Base-by-base conservation (phyloP, 2,113 vertebrate genomes). In the Callipepla squamata region DNA sequence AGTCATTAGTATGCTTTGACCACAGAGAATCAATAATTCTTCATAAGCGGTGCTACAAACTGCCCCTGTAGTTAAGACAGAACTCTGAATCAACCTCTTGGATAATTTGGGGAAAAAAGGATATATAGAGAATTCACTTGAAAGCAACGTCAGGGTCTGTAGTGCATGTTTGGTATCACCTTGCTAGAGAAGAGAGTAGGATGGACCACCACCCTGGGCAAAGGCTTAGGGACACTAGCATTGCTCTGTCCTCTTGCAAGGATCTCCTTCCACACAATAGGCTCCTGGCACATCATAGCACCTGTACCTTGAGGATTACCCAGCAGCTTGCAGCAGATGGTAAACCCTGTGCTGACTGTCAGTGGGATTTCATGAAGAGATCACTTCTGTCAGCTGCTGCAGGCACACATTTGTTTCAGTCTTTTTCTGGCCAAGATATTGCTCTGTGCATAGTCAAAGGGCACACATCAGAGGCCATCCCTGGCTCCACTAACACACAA, bases 211-310 rank as follows among this genome's bases (percentile, higher is more conserved):
- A 47, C 12, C 9, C 6, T 47, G 63, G 34, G 10, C 6, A 34
- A 86, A 86, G 23, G 34, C 80, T 13, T 42, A 57, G n/a, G 11
- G n/a, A 8, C 53, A 42, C 13, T 17, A 15, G 7, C 25, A 61
- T 19, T 18, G 30, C 47, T 19, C 4, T 57, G 12, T 51, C 13
- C 8, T 62, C 36, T 80, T 57, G 8, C 45, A 69, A 36, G 14
- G 34, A 4, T 10, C 6, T 57, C 13, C 50, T 80, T 40, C 48
- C 26, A 21, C 23, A 11, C 11, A 77, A 12, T 3, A 17, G 16
- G 11, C 34, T 16, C 12, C 19, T 63, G 36, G 42, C 26, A 50
- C 6, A 9, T 40, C 45, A 9, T 17, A 55, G 30, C 0, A 0
- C 47, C 17, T 82, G 22, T 28, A 47, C n/a, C 47, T 62, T 42